phyloP scores from a whole-genome alignment of 2,888 invertebrate genomes.

The Lissonota sp. region DNA sequence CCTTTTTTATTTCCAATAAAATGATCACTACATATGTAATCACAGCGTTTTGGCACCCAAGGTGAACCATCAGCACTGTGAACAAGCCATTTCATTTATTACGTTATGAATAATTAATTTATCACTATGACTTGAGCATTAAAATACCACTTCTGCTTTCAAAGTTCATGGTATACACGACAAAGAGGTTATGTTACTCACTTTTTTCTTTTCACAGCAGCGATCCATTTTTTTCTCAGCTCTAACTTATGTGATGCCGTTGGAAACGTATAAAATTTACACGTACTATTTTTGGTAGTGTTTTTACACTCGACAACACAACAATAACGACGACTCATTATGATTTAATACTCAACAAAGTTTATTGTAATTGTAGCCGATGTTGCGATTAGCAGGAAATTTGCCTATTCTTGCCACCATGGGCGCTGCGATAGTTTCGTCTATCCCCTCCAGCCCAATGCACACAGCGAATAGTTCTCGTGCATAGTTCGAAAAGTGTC shows the following conservation, averaged over 20 bases:
- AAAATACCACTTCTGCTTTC: conserved; percentile 7
- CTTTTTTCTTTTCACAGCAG: conserved; percentile 49
- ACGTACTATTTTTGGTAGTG: conserved; percentile 44
- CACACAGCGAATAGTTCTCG: not conserved
- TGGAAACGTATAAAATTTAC: conserved; percentile 52
- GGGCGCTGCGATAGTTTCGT: conserved; percentile 17
- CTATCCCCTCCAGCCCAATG: conserved; percentile 37
- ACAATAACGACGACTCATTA: conserved; percentile 27
- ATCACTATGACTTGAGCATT: conserved; percentile 14
- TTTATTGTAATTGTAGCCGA: not conserved
- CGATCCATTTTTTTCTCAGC: conserved; percentile 50
- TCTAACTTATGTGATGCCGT: conserved; percentile 23
- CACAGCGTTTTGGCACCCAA: conserved; percentile 47
- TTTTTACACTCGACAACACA: conserved; percentile 51
- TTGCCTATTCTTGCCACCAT: conserved; percentile 25
- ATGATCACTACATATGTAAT: conserved; percentile 46
- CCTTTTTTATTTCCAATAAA: conserved; percentile 43
- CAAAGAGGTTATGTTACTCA: conserved; percentile 35
- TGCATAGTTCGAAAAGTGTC: too few relatives aligned
- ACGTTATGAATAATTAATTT: conserved; percentile 24
- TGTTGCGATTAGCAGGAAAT: conserved; percentile 11
- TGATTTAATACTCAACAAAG: conserved; percentile 5
- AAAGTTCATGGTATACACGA: conserved; percentile 15
- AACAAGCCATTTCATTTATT: conserved; percentile 17
- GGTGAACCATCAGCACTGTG: conserved; percentile 42